Evolutionary conservation across 2,888 invertebrate species (phyloP).

Genomic region (Macaria liturata): DNA sequence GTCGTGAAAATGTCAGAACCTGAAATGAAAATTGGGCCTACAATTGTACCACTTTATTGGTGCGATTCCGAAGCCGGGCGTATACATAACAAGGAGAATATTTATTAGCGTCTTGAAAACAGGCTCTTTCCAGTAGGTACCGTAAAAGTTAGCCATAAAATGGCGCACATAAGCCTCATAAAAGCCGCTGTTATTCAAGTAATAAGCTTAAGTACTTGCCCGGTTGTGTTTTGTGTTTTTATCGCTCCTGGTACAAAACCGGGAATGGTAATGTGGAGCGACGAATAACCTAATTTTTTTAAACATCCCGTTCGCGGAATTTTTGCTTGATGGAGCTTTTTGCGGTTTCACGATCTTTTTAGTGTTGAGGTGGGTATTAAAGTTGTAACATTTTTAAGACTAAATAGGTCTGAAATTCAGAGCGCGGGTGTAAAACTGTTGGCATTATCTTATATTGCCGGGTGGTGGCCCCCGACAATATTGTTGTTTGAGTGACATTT

Average conservation of each 20-base stretch:
- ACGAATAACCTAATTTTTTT: slow-evolving; percentile 8
- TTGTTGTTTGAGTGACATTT: too few relatives aligned
- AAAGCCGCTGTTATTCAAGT: slow-evolving; percentile 25
- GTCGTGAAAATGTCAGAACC: neutral
- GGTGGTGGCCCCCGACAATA: neutral
- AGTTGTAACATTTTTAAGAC: neutral
- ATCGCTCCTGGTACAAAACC: slow-evolving; percentile 13
- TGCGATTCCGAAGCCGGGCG: slow-evolving; percentile 1
- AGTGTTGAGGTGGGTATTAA: neutral
- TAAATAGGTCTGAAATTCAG: neutral
- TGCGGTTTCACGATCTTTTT: neutral
- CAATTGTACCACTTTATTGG: neutral
- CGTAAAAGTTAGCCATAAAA: slow-evolving; percentile 26
- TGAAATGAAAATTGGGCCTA: neutral
- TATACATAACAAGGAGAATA: slow-evolving; percentile 17
- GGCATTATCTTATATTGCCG: neutral
- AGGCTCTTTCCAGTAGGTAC: slow-evolving; percentile 17
- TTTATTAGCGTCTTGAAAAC: slow-evolving; percentile 23
- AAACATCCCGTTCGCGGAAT: neutral
- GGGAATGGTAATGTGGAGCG: slow-evolving; percentile 11
- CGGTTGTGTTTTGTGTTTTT: slow-evolving; percentile 14
- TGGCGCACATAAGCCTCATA: slow-evolving; percentile 20
- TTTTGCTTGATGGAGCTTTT: neutral
- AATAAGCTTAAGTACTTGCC: slow-evolving; percentile 26
- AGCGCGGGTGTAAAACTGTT: neutral